Percentiles rank a stretch among this genome's conserved stretches.
Evolutionary conservation across 1,140 invertebrate genomes (phyloP).

Genomic region (Heliconius melpomene): DNA sequence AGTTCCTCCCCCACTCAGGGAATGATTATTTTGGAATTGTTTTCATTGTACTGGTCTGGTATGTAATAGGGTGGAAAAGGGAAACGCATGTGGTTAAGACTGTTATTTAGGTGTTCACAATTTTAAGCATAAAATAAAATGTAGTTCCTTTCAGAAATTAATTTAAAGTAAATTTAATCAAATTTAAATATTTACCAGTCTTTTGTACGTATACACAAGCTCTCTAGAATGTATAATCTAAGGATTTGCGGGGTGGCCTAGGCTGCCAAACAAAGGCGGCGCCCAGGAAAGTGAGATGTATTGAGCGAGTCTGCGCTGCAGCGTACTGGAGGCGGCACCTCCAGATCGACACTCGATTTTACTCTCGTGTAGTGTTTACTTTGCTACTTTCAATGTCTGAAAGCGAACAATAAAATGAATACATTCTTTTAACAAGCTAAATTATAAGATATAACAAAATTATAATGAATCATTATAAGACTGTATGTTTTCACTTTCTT

Average conservation of each 20-base stretch:
- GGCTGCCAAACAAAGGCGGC: not conserved
- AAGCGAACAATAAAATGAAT: not conserved
- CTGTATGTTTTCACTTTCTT: not conserved
- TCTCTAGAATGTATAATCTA: not conserved
- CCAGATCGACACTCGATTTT: not conserved
- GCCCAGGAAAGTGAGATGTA: constrained; percentile 1
- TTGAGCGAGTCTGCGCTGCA: constrained; percentile 6
- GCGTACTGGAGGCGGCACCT: not conserved
- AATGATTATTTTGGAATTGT: not conserved
- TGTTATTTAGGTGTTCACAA: too few species aligned
- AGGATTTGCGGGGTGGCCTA: not conserved
- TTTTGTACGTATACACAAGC: not conserved
- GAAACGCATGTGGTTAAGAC: too few species aligned
- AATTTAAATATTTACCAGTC: not conserved
- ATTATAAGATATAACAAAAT: not conserved
- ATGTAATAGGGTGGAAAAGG: too few species aligned
- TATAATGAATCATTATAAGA: not conserved
- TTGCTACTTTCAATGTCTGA: not conserved
- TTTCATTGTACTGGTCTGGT: too few species aligned
- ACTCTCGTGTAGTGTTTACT: not conserved
- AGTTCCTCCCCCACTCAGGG: too few species aligned
- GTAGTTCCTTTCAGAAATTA: too few species aligned
- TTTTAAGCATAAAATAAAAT: too few species aligned
- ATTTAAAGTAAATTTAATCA: not conserved
- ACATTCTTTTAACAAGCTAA: not conserved